Conservation (phyloP, 2,113 vertebrate genomes). For the Pitta sordida region DNA sequence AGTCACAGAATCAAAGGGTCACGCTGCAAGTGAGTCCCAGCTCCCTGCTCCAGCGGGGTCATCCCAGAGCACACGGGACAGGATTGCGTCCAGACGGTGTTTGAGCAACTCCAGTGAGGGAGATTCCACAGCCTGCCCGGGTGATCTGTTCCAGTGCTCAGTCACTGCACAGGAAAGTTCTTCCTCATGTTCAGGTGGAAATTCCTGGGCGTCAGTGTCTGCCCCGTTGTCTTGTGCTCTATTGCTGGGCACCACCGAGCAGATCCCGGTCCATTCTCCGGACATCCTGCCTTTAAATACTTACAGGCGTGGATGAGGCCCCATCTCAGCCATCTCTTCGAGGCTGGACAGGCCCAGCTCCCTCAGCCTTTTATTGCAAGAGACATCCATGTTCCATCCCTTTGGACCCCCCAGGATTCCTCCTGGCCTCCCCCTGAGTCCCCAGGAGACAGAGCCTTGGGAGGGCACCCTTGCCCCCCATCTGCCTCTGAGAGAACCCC, state of each 20-base stretch:
- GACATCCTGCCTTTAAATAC: too few relatives aligned
- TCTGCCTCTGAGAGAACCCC: accelerated
- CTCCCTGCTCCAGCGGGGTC: background rate
- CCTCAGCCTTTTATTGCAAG: background rate
- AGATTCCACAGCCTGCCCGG: background rate
- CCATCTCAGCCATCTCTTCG: background rate
- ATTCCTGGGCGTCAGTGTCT: background rate
- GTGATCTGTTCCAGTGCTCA: background rate
- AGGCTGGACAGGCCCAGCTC: background rate
- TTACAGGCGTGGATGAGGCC: background rate
- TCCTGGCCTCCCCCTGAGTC: background rate
- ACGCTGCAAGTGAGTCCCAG: too few relatives aligned
- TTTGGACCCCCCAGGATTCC: background rate
- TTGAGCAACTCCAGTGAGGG: background rate
- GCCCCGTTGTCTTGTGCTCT: background rate
- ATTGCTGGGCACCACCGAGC: accelerated
- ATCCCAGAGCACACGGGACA: background rate
- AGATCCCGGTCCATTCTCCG: background rate
- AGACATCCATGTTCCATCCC: background rate
- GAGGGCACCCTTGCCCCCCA: accelerated
- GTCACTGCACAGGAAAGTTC: background rate
- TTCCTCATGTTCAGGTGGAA: background rate
- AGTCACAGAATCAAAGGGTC: too few relatives aligned
- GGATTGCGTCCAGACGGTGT: background rate
- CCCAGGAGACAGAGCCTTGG: background rate